phyloP scores from a whole-genome alignment of 2,797 vertebrate genomes.

The Melanogrammus aeglefinus region DNA sequence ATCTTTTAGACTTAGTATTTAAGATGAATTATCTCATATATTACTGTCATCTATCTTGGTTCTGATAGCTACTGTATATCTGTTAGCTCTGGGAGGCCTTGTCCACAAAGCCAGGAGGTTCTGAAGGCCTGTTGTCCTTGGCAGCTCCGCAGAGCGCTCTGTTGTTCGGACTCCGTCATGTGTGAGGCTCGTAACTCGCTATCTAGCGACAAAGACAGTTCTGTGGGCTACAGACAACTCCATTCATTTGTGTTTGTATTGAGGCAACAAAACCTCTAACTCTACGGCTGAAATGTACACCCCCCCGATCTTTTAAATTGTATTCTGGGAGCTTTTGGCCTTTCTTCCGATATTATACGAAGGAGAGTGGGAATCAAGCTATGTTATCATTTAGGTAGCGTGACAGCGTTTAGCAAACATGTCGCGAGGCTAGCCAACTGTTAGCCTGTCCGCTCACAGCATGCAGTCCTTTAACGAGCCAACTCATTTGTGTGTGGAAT shows the following conservation, averaged over 20 bases:
- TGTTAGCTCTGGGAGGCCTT: background rate
- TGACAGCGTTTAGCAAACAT: background rate
- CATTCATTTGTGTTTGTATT: slow-evolving; percentile 1
- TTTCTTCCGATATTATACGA: background rate
- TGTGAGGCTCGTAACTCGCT: slow-evolving; percentile 3
- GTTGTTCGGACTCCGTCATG: slow-evolving; percentile 4
- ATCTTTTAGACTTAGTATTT: background rate
- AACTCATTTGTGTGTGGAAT: slow-evolving; percentile 11
- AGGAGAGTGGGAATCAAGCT: background rate
- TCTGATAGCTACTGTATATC: background rate
- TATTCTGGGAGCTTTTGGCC: background rate
- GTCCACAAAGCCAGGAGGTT: background rate
- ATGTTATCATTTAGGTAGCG: background rate
- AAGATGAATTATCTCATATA: background rate
- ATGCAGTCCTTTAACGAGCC: background rate
- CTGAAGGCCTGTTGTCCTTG: background rate
- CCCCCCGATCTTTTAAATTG: background rate
- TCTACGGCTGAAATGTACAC: background rate
- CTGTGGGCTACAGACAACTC: background rate
- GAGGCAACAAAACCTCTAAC: slow-evolving; percentile 1
- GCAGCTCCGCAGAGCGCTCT: background rate
- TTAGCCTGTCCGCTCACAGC: background rate
- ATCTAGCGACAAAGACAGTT: slow-evolving; percentile 1
- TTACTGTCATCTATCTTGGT: background rate
- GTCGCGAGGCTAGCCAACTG: background rate